Conservation (phyloP, 2,888 invertebrate species). For the Drosophila helvetica region DNA sequence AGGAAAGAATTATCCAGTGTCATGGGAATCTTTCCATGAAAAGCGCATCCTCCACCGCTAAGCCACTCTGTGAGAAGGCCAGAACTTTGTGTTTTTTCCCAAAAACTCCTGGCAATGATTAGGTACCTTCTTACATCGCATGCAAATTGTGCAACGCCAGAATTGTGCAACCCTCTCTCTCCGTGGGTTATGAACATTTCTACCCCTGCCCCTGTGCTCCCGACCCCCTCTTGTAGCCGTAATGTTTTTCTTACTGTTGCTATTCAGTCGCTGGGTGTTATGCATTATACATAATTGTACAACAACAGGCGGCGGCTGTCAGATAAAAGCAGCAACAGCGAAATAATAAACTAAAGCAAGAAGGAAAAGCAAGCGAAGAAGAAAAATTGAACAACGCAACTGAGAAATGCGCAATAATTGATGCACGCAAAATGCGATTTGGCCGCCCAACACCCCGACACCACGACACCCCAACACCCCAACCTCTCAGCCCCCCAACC, state of each 20-base stretch:
- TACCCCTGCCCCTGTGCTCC: not conserved
- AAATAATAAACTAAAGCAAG: slow-evolving; percentile 10
- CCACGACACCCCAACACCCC: no score
- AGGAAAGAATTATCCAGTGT: no score
- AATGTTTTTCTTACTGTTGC: slow-evolving; percentile 5
- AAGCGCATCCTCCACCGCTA: no score
- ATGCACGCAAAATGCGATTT: slow-evolving; percentile 75
- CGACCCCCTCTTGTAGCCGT: not conserved
- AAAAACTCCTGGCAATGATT: no score
- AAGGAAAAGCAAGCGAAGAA: not conserved
- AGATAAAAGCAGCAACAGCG: slow-evolving; percentile 58
- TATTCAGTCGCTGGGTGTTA: slow-evolving; percentile 57
- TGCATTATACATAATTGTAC: slow-evolving; percentile 64
- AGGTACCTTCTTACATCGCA: no score
- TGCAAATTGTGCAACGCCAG: not conserved
- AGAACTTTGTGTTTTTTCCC: no score
- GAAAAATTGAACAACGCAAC: slow-evolving; percentile 63
- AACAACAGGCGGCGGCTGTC: slow-evolving; percentile 73
- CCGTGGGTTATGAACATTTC: not conserved
- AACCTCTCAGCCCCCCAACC: slow-evolving; percentile 5
- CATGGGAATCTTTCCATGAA: no score
- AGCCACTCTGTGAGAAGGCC: no score
- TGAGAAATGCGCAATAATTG: slow-evolving; percentile 76
- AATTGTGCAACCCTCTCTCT: not conserved
- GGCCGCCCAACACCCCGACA: slow-evolving; percentile 10